Base-by-base conservation (phyloP, 37 sponge, comb jelly and placozoan species). In the Theonella swinhoei region DNA sequence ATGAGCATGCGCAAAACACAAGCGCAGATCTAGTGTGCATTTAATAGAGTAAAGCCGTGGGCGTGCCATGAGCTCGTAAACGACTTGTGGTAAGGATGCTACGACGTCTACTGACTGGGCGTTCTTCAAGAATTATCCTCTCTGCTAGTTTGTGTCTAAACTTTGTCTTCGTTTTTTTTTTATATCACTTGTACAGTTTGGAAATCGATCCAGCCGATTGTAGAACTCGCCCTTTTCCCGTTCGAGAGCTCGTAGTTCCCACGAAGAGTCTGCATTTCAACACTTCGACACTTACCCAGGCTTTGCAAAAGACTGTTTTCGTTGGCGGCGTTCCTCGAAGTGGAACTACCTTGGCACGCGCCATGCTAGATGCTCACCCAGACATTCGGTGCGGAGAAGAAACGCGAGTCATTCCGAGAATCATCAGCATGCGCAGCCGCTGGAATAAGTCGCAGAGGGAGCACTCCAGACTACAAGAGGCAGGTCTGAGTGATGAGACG, bases 331-430 rank as follows among this genome's bases (percentile, higher is more conserved):
- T 91, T 19, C 97, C 97, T 1, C 62, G 97, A 17, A 91, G 92
- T 61, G 97, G 97, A 0, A 96, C 97, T 28, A 96, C 97, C 1
- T 84, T 96, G 33, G 83, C 84, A 41, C 76, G 97, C 14, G 97
- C 80, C 70, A 77, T 96, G 87, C 74, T 96, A 40, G 97, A 96
- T 58, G 94, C 97, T 0, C 97, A 96, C 76, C 94, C 92, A 19
- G 92, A 96, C 39, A 89, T 96, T 42, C 86, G 94, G 41, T 96
- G 97, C 58, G 97, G 97, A 0, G 90, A 94, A 60, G 97, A 96
- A 78, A 96, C 97, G 9, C 62, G 97, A 25, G 78, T 96, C n/a
- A 68, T 96, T 32, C 94, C 97, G 1, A 74, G 94, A 0, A 41
- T 94, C 0, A 47, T 96, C 8, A 40, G 29, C 25, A 94, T 96